A percentile compares a stretch with the other conserved stretches of the same genome.
phyloP scores from a whole-genome alignment of 2,113 vertebrate genomes.

The Hipposideros armiger region DNA sequence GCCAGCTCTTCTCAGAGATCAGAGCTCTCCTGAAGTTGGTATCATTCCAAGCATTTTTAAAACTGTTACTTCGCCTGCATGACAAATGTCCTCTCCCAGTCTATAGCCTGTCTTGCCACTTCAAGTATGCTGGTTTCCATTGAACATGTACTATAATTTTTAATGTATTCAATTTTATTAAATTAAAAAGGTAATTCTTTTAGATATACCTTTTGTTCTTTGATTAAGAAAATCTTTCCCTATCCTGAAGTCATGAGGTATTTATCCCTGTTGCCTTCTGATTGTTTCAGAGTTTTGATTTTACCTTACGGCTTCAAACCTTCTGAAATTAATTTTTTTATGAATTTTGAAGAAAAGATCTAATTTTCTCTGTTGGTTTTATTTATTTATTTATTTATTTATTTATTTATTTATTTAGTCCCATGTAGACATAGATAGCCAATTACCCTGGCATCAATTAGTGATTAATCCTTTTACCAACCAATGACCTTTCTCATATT shows the following conservation, averaged over 20 bases:
- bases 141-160: neutral
- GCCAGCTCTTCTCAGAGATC: no score
- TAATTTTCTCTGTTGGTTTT: neutral
- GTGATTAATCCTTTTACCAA: neutral
- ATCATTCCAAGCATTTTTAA: neutral
- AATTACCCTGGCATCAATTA: neutral
- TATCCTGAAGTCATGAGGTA: neutral
- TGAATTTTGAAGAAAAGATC: conserved; percentile 31
- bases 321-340: neutral
- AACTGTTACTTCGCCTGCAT: neutral
- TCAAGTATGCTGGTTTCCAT: neutral
- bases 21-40: neutral
- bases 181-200: neutral
- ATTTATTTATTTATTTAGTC: no score
- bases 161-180: neutral
- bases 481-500: neutral
- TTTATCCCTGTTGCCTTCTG: conserved; percentile 2
- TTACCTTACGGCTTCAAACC: neutral
- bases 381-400: no score
- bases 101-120: neutral
- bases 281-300: neutral
- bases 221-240: neutral
- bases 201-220: neutral
- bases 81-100: neutral
- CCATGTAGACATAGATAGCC: neutral